These are phyloP conservation scores for Plumapathes pennacea DNA, from an alignment of 92 coral and sea anemone species.

Conservation along the genomic window DNA sequence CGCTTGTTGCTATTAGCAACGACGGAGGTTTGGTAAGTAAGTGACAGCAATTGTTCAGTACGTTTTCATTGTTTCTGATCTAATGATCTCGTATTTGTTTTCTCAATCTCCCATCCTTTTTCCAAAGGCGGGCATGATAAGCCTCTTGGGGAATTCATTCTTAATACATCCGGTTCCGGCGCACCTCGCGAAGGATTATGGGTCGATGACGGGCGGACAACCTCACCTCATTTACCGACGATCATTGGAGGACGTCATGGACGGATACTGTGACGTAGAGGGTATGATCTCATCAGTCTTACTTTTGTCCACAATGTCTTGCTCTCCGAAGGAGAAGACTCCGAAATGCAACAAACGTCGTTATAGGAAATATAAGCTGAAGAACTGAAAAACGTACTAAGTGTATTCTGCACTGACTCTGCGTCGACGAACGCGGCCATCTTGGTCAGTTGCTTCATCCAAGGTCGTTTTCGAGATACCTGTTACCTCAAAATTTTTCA, in stretches of 20 bases:
- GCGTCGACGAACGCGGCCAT: no score
- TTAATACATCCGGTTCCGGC: slow-evolving; percentile 68
- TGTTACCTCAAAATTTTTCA: no score
- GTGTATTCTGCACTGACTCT: no score
- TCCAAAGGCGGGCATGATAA: slow-evolving; percentile 71
- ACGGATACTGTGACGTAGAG: slow-evolving; percentile 45
- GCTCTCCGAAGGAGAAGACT: no score
- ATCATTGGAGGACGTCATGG: slow-evolving; percentile 28
- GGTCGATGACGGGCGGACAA: slow-evolving; percentile 38
- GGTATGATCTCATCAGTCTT: no score
- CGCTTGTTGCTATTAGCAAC: slow-evolving; percentile 55
- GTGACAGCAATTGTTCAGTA: not conserved
- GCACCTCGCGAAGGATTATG: slow-evolving; percentile 63
- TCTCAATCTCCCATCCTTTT: not conserved
- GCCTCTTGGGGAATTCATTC: slow-evolving; percentile 45
- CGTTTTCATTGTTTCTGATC: not conserved
- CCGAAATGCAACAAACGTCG: no score
- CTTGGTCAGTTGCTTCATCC: no score
- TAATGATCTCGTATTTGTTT: not conserved
- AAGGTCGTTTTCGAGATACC: no score
- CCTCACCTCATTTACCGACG: slow-evolving; percentile 61
- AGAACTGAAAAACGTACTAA: no score
- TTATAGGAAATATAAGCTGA: no score
- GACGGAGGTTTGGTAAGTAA: slow-evolving; percentile 57
- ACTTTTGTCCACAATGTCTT: no score